A percentile compares a stretch with the other conserved stretches of the same genome.
Conservation (phyloP, 2,113 vertebrate species). For the Ptilorrhoa leucosticta region DNA sequence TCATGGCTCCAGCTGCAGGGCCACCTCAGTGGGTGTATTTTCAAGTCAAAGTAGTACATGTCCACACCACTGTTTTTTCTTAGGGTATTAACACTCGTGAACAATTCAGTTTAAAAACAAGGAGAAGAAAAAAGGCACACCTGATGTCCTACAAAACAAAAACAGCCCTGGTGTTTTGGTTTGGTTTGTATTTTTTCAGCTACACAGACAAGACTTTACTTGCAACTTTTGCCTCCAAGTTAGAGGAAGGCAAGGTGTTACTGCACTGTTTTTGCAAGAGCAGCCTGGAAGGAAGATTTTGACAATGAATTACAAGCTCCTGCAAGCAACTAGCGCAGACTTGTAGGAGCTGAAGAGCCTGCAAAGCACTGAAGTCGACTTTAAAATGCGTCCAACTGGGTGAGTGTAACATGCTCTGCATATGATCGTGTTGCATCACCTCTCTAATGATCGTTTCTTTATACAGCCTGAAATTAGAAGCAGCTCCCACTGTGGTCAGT, state of each 20-base stretch:
- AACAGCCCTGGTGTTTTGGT: not conserved
- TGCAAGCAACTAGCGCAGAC: slow-evolving; percentile 14
- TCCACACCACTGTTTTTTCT: not conserved
- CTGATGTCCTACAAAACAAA: not conserved
- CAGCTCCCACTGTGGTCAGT: slow-evolving; percentile 13
- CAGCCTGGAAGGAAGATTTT: slow-evolving; percentile 32
- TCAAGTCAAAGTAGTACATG: not conserved
- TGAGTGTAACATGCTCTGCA: not conserved
- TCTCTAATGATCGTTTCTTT: not conserved
- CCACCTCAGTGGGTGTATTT: accelerated
- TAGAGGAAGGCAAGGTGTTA: slow-evolving; percentile 37
- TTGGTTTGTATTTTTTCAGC: not conserved
- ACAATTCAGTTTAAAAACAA: not conserved
- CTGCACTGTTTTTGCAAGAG: slow-evolving; percentile 28
- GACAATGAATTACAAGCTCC: slow-evolving; percentile 43
- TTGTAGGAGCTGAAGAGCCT: not conserved
- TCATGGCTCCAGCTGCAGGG: not conserved
- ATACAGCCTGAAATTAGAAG: not conserved
- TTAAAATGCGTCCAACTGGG: slow-evolving; percentile 15
- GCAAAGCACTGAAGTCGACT: not conserved
- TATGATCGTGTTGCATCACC: not conserved
- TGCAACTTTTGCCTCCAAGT: slow-evolving; percentile 11
- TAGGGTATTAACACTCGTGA: not conserved
- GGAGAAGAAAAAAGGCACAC: not conserved
- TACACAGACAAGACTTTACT: slow-evolving; percentile 42